Evolutionary conservation across 2,888 invertebrate species (phyloP), one percentile per base, ranked within the genome.

Genomic region (Chirona hameri): DNA sequence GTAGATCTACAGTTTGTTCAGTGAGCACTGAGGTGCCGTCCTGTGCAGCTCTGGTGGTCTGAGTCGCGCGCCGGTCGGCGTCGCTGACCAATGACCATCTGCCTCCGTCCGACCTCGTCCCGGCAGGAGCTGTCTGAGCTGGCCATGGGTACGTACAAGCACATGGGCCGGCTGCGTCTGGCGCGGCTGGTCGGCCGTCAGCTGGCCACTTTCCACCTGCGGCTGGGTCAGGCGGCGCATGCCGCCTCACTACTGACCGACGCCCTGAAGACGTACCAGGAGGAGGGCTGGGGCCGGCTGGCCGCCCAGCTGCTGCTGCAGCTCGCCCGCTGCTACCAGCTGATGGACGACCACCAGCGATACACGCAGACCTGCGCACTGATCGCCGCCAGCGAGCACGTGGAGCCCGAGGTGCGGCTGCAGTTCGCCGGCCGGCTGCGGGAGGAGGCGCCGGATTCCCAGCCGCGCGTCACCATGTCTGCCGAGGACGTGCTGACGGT

Each of bases 81-180:
- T 18, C 72, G 29, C 72, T 72, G 31, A 72, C 31, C 72, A 27
- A 31, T 72, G 31, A 72, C 31, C 72, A 27, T 15, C 76, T 10
- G n/a, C 65, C 60, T 24, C 60, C 60, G 60, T 60, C 60, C 24
- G 1, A 18, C 60, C 24, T 82, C 81, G 72, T 21, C 85, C 86
- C 79, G 39, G 39, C 85, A 92, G 90, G 98, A 98, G 88, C 89
- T 98, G 83, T 95, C 97, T 0, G 98, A 98, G 88, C 89, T 98
- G 84, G 96, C 98, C 0, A 97, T 98, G 92, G 96, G 97, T 82
- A 98, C 97, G 0, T 98, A 95, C 87, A 98, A 98, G 87, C 97
- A 98, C 89, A 96, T 98, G 84, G 93, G 94, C 0, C 90, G 94
- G 84, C 89, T 92, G 86, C 91, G 96, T 85, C 96, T 94, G 82